Evolutionary conservation across 2,113 vertebrate species (phyloP).

Genomic region (Pogona vitticeps): DNA sequence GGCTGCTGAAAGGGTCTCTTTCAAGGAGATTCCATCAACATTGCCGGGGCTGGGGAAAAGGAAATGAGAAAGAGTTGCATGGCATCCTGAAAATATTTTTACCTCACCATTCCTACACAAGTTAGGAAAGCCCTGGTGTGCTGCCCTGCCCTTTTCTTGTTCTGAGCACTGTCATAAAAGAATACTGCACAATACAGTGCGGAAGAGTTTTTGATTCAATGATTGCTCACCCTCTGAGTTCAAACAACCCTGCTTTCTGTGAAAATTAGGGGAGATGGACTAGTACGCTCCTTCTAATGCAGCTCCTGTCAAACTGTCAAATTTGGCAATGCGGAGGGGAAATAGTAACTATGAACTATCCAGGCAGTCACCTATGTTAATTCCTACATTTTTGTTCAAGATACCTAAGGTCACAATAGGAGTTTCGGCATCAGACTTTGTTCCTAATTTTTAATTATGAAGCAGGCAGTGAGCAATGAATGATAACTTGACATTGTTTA

Average conservation of each 20-base stretch:
- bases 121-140: not conserved
- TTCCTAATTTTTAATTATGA: not conserved
- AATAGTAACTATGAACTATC: not conserved
- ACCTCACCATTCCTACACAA: not conserved
- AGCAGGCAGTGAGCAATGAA: not conserved
- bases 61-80: conserved; percentile 56
- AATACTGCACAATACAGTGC: not conserved
- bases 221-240: not conserved
- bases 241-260: not conserved
- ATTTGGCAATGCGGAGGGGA: not conserved
- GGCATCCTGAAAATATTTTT: conserved; percentile 45
- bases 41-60: conserved; percentile 44
- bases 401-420: not conserved
- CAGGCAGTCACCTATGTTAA: not conserved
- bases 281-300: not conserved
- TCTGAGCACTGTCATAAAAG: not conserved
- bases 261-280: not conserved
- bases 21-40: conserved; percentile 43
- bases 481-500: not conserved
- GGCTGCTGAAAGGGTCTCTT: conserved; percentile 45
- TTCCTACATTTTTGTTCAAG: not conserved
- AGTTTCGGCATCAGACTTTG: not conserved
- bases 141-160: not conserved
- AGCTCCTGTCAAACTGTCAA: not conserved
- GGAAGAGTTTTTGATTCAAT: not conserved